Base-by-base conservation (phyloP, 53 echinoderm and acorn worm species). In the Paracentrotus lividus region DNA sequence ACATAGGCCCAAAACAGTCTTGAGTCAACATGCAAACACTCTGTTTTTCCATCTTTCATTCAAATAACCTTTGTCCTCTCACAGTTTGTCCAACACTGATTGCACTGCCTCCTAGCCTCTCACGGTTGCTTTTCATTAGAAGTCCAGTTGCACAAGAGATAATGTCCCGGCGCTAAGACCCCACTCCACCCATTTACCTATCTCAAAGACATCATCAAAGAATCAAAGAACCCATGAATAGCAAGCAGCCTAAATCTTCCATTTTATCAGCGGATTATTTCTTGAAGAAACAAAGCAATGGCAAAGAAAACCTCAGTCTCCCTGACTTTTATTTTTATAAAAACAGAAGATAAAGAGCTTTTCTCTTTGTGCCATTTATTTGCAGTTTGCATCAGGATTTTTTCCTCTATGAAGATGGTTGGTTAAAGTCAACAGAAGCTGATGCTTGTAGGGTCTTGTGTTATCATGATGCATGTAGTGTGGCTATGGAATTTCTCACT, bases 1-100 rank as follows among this genome's bases (percentile, higher is more conserved):
- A 90, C 90, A 90, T 67, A 21, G 1, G 18, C 90, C n/a, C 72
- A 69, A 69, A 45, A 72, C 47, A 56, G 90, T 49, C 90, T 36
- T 54, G 29, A 90, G 90, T 90, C 68, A 90, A 90, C 90, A 90
- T 14, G 75, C 72, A 90, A 90, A 90, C 90, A 90, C 72, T 90
- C 36, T 56, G 49, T 90, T 68, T 90, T 47, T 68, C n/a, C 49
- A 69, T 90, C 60, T 64, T 49, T 75, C n/a, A 89, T 89, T 64
- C 89, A 89, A 89, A 89, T 90, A 90, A 90, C 90, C 90, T 90
- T 90, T 90, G 90, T 90, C 72, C 90, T 34, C 53, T 42, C 89
- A 20, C 44, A 60, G 61, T 89, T 64, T 86, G 86, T 5, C 86
- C 56, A 54, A 36, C 55, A 45, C 86, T 86, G 86, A 86, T 86